Evolutionary conservation across 2,797 vertebrate species (phyloP).

Genomic region (Apogon talboti): DNA sequence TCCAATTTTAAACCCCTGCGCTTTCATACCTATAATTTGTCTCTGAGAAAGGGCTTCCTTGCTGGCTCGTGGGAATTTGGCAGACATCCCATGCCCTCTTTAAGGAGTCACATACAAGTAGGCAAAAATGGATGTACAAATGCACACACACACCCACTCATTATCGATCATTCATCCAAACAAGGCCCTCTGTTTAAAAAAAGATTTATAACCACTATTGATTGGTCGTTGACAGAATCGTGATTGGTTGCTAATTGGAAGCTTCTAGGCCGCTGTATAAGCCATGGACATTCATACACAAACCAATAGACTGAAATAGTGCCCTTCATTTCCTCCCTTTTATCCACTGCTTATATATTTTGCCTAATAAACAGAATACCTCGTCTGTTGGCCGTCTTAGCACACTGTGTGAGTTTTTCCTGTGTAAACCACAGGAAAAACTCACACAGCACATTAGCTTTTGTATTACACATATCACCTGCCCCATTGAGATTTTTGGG

Average conservation of each 20-base stretch:
- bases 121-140: conserved; percentile 9
- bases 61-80: conserved; percentile 37
- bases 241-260: too few species aligned
- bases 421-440: too few species aligned
- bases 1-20: conserved; percentile 54
- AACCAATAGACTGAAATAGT: background rate
- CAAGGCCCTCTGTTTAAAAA: background rate
- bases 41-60: conserved; percentile 28
- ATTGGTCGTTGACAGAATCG: too few species aligned
- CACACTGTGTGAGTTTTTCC: background rate
- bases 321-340: background rate
- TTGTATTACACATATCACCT: background rate
- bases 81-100: conserved; percentile 28
- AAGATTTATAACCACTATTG: background rate
- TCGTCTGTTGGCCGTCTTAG: background rate
- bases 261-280: too few species aligned
- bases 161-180: background rate
- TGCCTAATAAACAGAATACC: too few species aligned
- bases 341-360: background rate
- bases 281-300: too few species aligned
- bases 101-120: conserved; percentile 33
- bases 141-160: conserved; percentile 15
- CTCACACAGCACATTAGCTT: conserved; percentile 16
- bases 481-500: conserved; percentile 9
- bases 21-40: conserved; percentile 61